Percentiles rank a stretch among this genome's conserved stretches.
Evolutionary conservation across 2,888 invertebrate genomes (phyloP).

Genomic region (Crematogaster levior): DNA sequence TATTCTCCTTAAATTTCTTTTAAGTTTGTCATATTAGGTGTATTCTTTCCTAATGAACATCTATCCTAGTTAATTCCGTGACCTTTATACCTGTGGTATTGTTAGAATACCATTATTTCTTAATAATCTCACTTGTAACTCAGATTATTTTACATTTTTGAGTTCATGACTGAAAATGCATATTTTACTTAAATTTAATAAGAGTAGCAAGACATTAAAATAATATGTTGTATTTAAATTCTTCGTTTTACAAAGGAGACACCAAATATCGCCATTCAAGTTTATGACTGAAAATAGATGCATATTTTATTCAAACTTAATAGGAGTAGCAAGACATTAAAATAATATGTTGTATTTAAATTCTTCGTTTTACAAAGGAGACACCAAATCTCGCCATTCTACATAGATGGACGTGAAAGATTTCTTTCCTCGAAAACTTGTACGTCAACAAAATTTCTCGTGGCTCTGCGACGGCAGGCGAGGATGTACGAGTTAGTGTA

Average conservation of each 20-base stretch:
- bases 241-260: background rate
- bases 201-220: background rate
- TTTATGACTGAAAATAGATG: background rate
- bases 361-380: background rate
- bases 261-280: background rate
- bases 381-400: background rate
- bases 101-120: background rate
- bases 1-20: background rate
- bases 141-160: background rate
- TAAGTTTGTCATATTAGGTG: background rate
- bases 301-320: background rate
- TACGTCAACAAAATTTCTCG: constrained; percentile 54
- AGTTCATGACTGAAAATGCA: background rate
- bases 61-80: background rate
- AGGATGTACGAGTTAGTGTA: constrained; percentile 10
- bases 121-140: background rate
- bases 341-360: background rate
- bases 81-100: background rate
- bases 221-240: background rate
- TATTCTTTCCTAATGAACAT: background rate
- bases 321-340: background rate
- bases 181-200: background rate
- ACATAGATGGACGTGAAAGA: constrained; percentile 42
- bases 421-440: constrained; percentile 57
- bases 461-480: background rate